Evolutionary conservation across 2,888 invertebrate genomes (phyloP).

Genomic region (Pharmacophagus antenor): DNA sequence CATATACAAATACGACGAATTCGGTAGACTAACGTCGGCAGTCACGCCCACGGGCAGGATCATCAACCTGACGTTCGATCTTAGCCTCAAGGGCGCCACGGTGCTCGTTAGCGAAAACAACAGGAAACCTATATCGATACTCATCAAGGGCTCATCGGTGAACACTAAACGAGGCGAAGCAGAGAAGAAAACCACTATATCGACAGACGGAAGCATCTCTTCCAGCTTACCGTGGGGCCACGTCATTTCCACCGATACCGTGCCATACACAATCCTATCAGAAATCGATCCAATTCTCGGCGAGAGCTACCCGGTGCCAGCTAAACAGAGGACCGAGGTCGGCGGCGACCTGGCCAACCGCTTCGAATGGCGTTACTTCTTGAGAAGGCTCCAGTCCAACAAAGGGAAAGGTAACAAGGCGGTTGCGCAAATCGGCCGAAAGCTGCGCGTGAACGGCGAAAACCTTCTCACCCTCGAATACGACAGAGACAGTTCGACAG

Average conservation of each 20-base stretch:
- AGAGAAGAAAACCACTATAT: constrained; percentile 89
- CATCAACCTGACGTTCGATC: constrained; percentile 91
- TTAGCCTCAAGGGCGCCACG: constrained; percentile 94
- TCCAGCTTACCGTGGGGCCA: constrained; percentile 93
- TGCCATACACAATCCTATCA: constrained; percentile 93
- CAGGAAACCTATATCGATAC: constrained; percentile 90
- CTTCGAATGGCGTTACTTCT: constrained; percentile 97
- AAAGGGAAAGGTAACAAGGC: constrained; percentile 83
- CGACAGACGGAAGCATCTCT: constrained; percentile 91
- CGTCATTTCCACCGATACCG: constrained; percentile 92
- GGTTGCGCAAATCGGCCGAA: constrained; percentile 91
- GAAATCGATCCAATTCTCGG: constrained; percentile 93
- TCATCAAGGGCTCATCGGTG: constrained; percentile 93
- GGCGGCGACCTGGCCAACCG: constrained; percentile 94
- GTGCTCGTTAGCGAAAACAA: constrained; percentile 92
- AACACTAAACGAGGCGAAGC: constrained; percentile 90
- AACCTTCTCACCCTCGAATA: constrained; percentile 95
- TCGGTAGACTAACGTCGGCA: constrained; percentile 93
- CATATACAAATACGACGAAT: constrained; percentile 96
- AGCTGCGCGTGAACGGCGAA: constrained; percentile 93
- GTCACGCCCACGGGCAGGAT: constrained; percentile 98
- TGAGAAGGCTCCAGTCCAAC: constrained; percentile 85
- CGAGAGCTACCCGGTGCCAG: constrained; percentile 94
- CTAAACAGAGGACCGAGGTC: constrained; percentile 93
- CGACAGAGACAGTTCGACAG: constrained; percentile 91